Base-by-base conservation (phyloP, 2,888 invertebrate species). In the Drosophila rellima region DNA sequence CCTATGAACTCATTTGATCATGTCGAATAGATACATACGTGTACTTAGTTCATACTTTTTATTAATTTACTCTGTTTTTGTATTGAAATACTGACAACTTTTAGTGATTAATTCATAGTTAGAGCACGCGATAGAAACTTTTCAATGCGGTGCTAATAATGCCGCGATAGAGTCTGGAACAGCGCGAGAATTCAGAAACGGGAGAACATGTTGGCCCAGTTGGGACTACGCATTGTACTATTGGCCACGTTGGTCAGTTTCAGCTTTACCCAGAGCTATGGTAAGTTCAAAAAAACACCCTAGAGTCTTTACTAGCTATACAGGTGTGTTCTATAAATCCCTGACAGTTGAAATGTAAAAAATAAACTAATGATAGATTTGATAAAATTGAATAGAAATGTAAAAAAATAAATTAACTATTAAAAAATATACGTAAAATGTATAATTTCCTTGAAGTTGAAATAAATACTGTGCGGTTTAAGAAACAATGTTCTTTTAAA, bases 1-100 rank as follows among this genome's bases (percentile, higher is more conserved):
- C 70, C 70, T 65, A 60, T 62, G 56, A 81, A 84, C 76, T 66
- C 78, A 74, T 77, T 74, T 74, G 88, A 82, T 88, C 70, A 68
- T 44, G 39, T 51, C 51, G 84, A 74, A 42, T 31, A 56, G 23
- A 56, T 39, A 39, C 35, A 56, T 39, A 39, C 35, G 13, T 39
- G 17, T 39, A 51, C 7, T 39, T 18, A 57, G 17, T 54, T 29
- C 37, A 44, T 59, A 20, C 48, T 52, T 64, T 20, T 3, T 31
- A 33, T 57, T 40, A 18, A 10, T 17, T 8, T 50, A 33, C 6
- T n/a, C n/a, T 33, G 13, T 35, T 5, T n/a, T 13, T 33, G 20
- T 3, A 8, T 0, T 33, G 13, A 13, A 35, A 33, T 33, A 13
- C 6, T n/a, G n/a, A n/a, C 6, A 6, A 35, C 6, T n/a, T 13